Percentiles rank a stretch among this genome's conserved stretches.
phyloP scores from a whole-genome alignment of 2,888 invertebrate species.

The Lycophotia porphyrea region DNA sequence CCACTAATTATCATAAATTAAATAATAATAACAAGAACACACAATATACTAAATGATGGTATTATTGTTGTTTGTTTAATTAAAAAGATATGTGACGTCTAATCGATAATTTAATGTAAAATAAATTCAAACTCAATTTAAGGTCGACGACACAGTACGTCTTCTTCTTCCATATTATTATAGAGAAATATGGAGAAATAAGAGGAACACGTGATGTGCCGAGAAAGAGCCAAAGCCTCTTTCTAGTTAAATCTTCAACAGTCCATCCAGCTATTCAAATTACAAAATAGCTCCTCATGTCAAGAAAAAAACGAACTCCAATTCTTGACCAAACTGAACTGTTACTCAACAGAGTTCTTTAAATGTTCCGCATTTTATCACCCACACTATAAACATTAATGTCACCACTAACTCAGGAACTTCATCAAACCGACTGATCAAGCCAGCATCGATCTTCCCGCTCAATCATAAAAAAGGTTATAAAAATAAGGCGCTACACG shows the following conservation, averaged over 20 bases:
- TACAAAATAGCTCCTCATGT: neutral
- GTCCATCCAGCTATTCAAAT: neutral
- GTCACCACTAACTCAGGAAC: slow-evolving; percentile 31
- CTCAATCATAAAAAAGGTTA: slow-evolving; percentile 35
- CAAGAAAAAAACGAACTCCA: neutral
- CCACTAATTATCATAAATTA: too few relatives aligned
- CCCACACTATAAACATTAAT: slow-evolving; percentile 33
- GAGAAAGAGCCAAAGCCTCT: neutral
- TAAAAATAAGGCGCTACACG: slow-evolving; percentile 54
- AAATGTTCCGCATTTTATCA: slow-evolving; percentile 18
- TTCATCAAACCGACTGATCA: slow-evolving; percentile 41
- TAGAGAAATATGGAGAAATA: neutral
- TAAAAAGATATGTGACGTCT: neutral
- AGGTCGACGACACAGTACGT: neutral
- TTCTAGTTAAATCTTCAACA: neutral
- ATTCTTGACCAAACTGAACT: slow-evolving; percentile 2
- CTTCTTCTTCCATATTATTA: neutral
- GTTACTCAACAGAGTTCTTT: slow-evolving; percentile 13
- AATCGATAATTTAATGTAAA: neutral
- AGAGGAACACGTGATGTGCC: neutral
- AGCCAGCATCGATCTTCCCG: slow-evolving; percentile 18
- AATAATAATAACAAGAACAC: too few relatives aligned
- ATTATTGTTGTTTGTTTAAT: neutral
- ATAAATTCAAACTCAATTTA: neutral
- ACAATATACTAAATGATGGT: too few relatives aligned